Evolutionary conservation across 2,797 vertebrate species (phyloP), one percentile per base, ranked within the genome.

Genomic region (Antennarius maculatus): DNA sequence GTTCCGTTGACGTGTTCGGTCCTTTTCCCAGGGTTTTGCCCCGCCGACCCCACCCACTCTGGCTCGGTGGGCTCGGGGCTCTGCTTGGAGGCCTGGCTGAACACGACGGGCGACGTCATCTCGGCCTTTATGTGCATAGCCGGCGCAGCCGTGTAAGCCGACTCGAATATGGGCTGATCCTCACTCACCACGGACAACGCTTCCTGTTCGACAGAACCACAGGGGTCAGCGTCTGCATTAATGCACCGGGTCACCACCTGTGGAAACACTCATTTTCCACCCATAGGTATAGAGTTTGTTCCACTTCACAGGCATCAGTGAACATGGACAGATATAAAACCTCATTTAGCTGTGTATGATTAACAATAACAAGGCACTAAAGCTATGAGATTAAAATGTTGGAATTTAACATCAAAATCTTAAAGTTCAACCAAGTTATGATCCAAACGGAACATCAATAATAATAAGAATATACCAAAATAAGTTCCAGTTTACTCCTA

Each of bases 121-220:
- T 95, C 94, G 0, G 71, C 80, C 88, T 95, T 95, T 90, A 95
- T 91, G 79, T 94, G 93, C 83, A 94, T 88, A 69, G 85, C 59
- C 0, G 92, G 81, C 28, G 87, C 77, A 3, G 89, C 13, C 37
- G 79, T 23, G 81, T 92, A 95, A 43, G 91, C 39, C 4, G 91
- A 70, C 72, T 94, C 94, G 11, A 93, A 95, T 54, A 95, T 92
- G 76, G 93, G 90, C 86, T 94, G 94, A 66, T 94, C 94, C 81
- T 95, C 94, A 74, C 92, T 95, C 83, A 95, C 94, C 80, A 94
- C 93, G 10, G 93, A 93, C 79, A 95, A 88, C 46, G 94, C 94
- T 94, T 95, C 94, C 94, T 95, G 88, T 81, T 51, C 65, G 70
- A 86, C 71, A 88, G 54, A 87, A 46, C 12, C 61, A 65, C 47